Base-by-base conservation (phyloP, 2,888 invertebrate species). In the Acleris emargana region DNA sequence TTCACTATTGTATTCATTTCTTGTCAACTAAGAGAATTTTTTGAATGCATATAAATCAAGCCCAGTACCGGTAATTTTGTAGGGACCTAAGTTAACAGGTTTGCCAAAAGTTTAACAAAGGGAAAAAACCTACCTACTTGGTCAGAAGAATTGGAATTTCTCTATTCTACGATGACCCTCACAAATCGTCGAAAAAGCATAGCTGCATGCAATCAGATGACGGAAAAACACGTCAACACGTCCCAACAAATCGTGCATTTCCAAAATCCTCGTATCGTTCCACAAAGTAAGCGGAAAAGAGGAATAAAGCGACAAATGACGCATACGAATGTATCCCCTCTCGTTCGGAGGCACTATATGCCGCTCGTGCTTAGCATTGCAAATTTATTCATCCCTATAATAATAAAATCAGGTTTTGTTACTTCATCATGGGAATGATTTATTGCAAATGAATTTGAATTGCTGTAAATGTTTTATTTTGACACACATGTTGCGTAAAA, bases 261-360 rank as follows among this genome's bases (percentile, higher is more conserved):
- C 47, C 45, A 28, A 38, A 58, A 58, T 47, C 18, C 25, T 32
- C 5, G 42, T 54, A 54, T 43, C 47, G 53, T 25, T 50, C 49
- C 28, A 49, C 49, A 54, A 42, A 49, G 53, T 67, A 51, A 60
- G 70, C 67, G 66, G 54, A 66, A 77, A 78, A 73, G 70, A 74
- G 76, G 79, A 74, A 73, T 73, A 75, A 78, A 72, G 72, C 73
- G 69, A 76, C 77, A 76, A 70, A 76, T 73, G 73, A 73, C 75
- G 81, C 77, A 80, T 82, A 80, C 78, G 73, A 80, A 82, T 79
- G 67, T 72, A 72, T 69, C 71, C 72, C 71, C 67, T 69, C 18
- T 53, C 62, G 58, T 67, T 62, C 52, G 52, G 49, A 58, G 51
- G 45, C 45, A 51, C 50, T 50, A 22, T 59, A 53, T 54, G 52